phyloP scores from a whole-genome alignment of 1,140 invertebrate genomes.

The Copidosoma floridanum region DNA sequence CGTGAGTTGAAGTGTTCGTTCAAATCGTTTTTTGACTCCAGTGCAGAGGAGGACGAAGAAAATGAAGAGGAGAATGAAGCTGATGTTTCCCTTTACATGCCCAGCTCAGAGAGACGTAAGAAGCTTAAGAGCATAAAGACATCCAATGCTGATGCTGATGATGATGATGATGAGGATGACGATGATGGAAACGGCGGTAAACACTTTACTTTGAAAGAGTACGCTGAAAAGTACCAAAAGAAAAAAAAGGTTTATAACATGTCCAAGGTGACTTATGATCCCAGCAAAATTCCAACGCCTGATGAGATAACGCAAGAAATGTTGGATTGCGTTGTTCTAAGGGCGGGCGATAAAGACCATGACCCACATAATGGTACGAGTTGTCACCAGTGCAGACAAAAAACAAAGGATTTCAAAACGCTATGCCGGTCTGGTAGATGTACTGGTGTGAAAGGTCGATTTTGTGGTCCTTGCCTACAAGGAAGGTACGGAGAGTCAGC shows the following conservation, averaged over 20 bases:
- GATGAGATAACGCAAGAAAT: conserved; percentile 48
- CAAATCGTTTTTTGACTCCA: too few species aligned
- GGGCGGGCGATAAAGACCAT: conserved; percentile 39
- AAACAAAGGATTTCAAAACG: conserved; percentile 56
- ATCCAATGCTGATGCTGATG: too few species aligned
- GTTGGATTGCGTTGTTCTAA: conserved; percentile 43
- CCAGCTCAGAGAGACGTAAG: conserved; percentile 35
- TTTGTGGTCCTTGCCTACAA: conserved; percentile 55
- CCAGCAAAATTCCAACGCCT: conserved; percentile 31
- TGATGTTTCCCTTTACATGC: conserved; percentile 41
- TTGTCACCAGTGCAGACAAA: conserved; percentile 57
- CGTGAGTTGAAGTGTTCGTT: too few species aligned
- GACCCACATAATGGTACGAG: conserved; percentile 40
- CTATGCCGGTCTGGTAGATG: conserved; percentile 52
- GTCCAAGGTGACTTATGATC: conserved; percentile 28
- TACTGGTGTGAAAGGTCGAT: conserved; percentile 52
- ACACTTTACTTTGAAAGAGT: neutral
- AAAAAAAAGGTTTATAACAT: conserved; percentile 18
- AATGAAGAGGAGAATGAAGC: conserved; percentile 23
- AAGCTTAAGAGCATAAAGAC: too few species aligned
- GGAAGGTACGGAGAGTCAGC: conserved; percentile 55
- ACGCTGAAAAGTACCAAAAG: too few species aligned
- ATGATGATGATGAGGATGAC: conserved; percentile 34
- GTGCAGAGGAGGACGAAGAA: conserved; percentile 6
- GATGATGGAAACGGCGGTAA: conserved; percentile 27